Evolutionary conservation across 1,140 invertebrate genomes (phyloP).

Genomic region (Hyles vespertilio): DNA sequence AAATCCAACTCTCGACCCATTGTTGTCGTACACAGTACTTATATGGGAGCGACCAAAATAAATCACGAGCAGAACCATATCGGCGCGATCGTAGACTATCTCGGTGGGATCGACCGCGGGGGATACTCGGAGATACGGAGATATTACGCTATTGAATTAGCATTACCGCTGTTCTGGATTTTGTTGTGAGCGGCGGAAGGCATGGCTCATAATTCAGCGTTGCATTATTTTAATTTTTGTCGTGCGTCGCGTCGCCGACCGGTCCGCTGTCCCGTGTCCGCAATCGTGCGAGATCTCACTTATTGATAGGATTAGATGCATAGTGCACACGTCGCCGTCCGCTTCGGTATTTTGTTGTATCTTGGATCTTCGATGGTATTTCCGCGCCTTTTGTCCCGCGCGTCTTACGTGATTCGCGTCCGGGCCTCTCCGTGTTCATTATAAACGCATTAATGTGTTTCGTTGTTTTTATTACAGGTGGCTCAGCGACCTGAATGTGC

Average conservation of each 20-base stretch:
- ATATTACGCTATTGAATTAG: slow-evolving; percentile 70
- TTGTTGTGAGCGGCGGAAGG: slow-evolving; percentile 27
- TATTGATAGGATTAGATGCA: slow-evolving; percentile 46
- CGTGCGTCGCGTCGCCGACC: slow-evolving; percentile 24
- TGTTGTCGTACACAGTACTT: slow-evolving; percentile 62
- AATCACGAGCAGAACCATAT: slow-evolving; percentile 72
- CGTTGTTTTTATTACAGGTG: slow-evolving; percentile 51
- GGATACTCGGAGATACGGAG: slow-evolving; percentile 53
- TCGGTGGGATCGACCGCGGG: slow-evolving; percentile 47
- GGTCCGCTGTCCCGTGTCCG: slow-evolving; percentile 3
- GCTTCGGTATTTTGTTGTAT: slow-evolving; percentile 29
- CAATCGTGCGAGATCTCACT: slow-evolving; percentile 51
- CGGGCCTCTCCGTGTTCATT: slow-evolving; percentile 17
- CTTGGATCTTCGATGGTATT: slow-evolving; percentile 13
- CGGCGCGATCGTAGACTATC: slow-evolving; percentile 65
- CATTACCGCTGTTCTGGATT: slow-evolving; percentile 63
- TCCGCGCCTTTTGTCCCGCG: no score
- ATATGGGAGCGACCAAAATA: slow-evolving; percentile 71
- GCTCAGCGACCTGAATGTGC: slow-evolving; percentile 57
- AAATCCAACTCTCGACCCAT: slow-evolving; percentile 60
- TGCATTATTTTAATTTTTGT: slow-evolving; percentile 60
- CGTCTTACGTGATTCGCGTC: no score
- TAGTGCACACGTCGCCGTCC: slow-evolving; percentile 43
- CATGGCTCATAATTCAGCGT: slow-evolving; percentile 48
- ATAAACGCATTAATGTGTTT: slow-evolving; percentile 37